Conservation (phyloP, 2,113 vertebrate species). For the Fulica atra region DNA sequence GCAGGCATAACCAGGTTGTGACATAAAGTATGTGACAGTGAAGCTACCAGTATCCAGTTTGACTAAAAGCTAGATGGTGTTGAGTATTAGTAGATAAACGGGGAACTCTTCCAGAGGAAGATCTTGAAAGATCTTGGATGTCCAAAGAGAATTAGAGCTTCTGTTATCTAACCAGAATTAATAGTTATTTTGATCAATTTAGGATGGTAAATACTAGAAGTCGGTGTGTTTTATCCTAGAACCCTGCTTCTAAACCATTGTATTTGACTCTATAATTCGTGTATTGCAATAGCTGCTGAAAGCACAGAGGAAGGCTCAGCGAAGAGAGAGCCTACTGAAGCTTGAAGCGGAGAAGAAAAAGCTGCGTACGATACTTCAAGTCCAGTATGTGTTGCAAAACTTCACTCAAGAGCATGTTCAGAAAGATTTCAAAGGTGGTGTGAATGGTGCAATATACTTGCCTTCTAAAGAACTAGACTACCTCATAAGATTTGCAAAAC, state of each 20-base stretch:
- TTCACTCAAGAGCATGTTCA: conserved; percentile 85
- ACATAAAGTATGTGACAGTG: background rate
- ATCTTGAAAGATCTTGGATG: background rate
- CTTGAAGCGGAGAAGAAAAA: conserved; percentile 85
- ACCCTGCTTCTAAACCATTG: background rate
- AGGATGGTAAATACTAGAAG: background rate
- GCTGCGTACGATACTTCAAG: conserved; percentile 84
- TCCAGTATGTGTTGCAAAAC: conserved; percentile 88
- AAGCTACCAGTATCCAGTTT: background rate
- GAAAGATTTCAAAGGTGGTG: conserved; percentile 82
- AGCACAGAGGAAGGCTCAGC: conserved; percentile 85
- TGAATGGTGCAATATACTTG: conserved; percentile 82
- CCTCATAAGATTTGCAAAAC: conserved; percentile 84
- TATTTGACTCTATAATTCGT: background rate
- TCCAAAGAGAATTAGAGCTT: background rate
- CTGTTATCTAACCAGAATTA: background rate
- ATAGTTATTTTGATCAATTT: background rate
- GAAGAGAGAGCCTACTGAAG: conserved; percentile 81
- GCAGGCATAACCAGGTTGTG: background rate
- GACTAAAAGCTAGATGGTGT: background rate
- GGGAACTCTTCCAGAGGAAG: background rate
- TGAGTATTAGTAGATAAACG: background rate
- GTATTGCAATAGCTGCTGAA: conserved; percentile 83
- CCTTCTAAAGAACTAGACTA: conserved; percentile 83
- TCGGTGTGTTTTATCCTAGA: background rate